Conservation (phyloP, 1,140 invertebrate genomes). For the Drosophila jambulina region DNA sequence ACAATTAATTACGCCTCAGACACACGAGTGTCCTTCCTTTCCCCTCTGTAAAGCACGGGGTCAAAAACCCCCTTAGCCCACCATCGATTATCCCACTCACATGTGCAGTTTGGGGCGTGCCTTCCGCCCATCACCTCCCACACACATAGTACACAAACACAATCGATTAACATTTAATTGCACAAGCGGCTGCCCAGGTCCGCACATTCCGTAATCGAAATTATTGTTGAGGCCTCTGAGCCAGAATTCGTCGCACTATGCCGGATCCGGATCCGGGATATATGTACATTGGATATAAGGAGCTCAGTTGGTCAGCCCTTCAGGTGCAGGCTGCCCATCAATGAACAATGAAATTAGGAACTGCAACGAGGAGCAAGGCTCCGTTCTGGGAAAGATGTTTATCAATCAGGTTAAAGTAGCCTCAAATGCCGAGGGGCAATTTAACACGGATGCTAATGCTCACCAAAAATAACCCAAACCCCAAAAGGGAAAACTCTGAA, state of each 20-base stretch:
- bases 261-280: conserved; percentile 6
- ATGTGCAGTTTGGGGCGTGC: conserved; percentile 42
- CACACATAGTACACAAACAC: conserved; percentile 55
- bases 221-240: conserved; percentile 63
- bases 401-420: conserved; percentile 44
- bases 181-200: conserved; percentile 49
- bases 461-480: conserved; percentile 30
- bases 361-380: background rate
- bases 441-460: conserved; percentile 44
- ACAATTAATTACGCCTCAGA: conserved; percentile 74
- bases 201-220: conserved; percentile 67
- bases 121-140: conserved; percentile 7
- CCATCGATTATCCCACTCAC: conserved; percentile 42
- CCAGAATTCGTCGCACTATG: conserved; percentile 27
- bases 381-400: conserved; percentile 1
- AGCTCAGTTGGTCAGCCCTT: background rate
- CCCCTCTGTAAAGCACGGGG: conserved; percentile 18
- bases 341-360: conserved; percentile 52
- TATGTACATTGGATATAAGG: conserved; percentile 1
- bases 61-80: conserved; percentile 9
- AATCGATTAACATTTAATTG: conserved; percentile 81
- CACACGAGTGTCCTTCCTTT: conserved; percentile 24
- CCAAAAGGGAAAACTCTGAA: conserved; percentile 45
- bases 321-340: conserved; percentile 30
- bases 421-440: conserved; percentile 42